Evolutionary conservation across 2,888 invertebrate species (phyloP).

Genomic region (Cerastis leucographa): DNA sequence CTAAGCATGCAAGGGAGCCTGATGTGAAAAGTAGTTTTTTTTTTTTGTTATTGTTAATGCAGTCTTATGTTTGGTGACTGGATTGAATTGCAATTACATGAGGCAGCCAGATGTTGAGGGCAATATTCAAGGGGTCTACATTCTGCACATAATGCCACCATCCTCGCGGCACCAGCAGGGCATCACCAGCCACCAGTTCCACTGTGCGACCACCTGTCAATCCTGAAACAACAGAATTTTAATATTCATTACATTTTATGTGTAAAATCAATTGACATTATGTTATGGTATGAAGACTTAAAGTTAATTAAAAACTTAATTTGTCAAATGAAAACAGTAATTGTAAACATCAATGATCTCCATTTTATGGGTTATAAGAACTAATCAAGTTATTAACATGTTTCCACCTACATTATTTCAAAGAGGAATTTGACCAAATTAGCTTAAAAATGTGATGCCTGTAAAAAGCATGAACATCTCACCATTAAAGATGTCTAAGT

Average conservation of each 20-base stretch:
- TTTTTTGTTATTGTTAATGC: background rate
- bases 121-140: slow-evolving; percentile 92
- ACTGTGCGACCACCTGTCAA: slow-evolving; percentile 89
- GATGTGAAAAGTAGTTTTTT: background rate
- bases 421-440: background rate
- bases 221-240: slow-evolving; percentile 71
- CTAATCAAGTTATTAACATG: background rate
- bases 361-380: background rate
- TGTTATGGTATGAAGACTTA: no score
- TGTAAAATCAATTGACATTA: background rate
- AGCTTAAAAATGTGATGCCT: background rate
- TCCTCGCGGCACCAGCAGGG: slow-evolving; percentile 96
- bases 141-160: slow-evolving; percentile 99
- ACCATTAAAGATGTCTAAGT: slow-evolving; percentile 88
- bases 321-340: background rate
- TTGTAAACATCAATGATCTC: background rate
- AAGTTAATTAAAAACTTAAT: slow-evolving; percentile 6
- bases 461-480: slow-evolving; percentile 53
- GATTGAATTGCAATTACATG: slow-evolving; percentile 87
- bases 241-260: background rate
- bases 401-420: background rate
- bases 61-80: background rate
- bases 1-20: background rate
- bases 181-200: slow-evolving; percentile 95
- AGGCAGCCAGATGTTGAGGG: slow-evolving; percentile 94